Conservation (phyloP, 2,113 vertebrate genomes). For the Cyrtonyx montezumae region DNA sequence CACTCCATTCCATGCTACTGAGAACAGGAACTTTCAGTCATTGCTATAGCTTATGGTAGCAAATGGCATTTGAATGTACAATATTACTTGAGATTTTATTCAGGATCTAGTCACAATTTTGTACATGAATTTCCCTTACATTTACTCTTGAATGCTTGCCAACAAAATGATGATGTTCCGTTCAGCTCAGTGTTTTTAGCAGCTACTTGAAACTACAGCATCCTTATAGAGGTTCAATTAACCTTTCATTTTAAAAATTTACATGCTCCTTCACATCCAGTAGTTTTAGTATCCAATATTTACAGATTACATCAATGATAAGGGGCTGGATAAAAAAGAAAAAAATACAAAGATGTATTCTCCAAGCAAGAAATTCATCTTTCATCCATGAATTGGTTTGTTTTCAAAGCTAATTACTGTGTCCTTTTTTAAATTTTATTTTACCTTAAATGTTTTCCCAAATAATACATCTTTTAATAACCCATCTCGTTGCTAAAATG, state of each 20-base stretch:
- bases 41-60: neutral
- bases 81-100: neutral
- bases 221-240: neutral
- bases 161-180: neutral
- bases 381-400: neutral
- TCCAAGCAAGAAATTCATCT: neutral
- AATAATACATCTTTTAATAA: neutral
- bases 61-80: neutral
- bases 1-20: neutral
- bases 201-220: neutral
- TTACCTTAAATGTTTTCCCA: neutral
- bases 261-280: neutral
- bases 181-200: neutral
- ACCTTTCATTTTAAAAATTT: neutral
- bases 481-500: neutral
- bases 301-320: neutral
- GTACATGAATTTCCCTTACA: neutral
- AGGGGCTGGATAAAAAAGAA: neutral
- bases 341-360: neutral
- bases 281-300: neutral
- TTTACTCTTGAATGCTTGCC: neutral
- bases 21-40: neutral
- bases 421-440: neutral
- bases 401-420: neutral
- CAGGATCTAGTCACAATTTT: neutral